A percentile compares a stretch with the other conserved stretches of the same genome.
Evolutionary conservation across 2,113 vertebrate genomes (phyloP).

Genomic region (Apeltes quadracus): DNA sequence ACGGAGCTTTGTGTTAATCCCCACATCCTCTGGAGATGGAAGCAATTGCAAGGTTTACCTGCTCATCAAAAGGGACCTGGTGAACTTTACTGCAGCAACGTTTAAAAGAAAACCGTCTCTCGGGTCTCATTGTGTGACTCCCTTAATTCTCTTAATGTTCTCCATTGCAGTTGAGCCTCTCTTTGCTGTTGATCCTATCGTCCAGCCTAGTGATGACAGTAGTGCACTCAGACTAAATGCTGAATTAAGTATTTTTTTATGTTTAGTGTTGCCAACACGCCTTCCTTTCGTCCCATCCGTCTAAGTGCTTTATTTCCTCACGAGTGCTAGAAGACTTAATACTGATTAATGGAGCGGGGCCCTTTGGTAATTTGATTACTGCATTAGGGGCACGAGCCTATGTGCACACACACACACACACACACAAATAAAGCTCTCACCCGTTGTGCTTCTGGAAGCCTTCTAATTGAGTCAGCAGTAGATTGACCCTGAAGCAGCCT

Average conservation of each 20-base stretch:
- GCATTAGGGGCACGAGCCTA: slow-evolving; percentile 13
- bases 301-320: slow-evolving; percentile 41
- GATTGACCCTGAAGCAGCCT: slow-evolving; percentile 46
- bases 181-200: background rate
- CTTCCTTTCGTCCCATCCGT: background rate
- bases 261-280: slow-evolving; percentile 10
- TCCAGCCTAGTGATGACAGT: background rate
- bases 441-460: slow-evolving; percentile 9
- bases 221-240: slow-evolving; percentile 15
- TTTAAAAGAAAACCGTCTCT: slow-evolving; percentile 2
- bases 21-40: slow-evolving; percentile 43
- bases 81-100: background rate
- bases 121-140: slow-evolving; percentile 18
- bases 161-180: background rate
- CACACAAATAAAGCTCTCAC: background rate
- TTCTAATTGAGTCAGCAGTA: slow-evolving; percentile 48
- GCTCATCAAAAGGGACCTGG: slow-evolving; percentile 23
- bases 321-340: slow-evolving; percentile 24
- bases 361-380: slow-evolving; percentile 41
- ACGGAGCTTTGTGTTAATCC: slow-evolving; percentile 61
- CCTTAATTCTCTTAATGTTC: background rate
- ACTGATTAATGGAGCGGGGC: slow-evolving; percentile 34
- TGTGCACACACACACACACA: background rate
- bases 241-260: slow-evolving; percentile 22
- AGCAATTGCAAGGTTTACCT: slow-evolving; percentile 36